Base-by-base conservation (phyloP, 2,113 vertebrate genomes). In the Hydropotes inermis region DNA sequence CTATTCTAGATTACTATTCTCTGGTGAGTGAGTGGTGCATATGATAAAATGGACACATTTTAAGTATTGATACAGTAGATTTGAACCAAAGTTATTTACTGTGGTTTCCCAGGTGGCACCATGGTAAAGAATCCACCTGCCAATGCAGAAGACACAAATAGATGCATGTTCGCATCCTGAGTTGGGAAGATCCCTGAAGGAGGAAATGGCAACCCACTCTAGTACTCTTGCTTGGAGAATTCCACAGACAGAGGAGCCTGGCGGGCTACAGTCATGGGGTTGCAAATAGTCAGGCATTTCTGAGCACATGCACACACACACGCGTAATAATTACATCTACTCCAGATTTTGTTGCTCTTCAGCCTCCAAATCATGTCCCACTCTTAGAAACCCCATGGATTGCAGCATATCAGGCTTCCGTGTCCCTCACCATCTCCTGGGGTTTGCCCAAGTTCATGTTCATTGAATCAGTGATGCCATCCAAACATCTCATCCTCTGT, bases 121-220 rank as follows among this genome's bases (percentile, higher is more conserved):
- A 23, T 76, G 36, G 23, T 43, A 76, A 76, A 76, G 70, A 43
- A 76, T 39, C 70, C 70, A 76, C 70, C 23, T 76, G 21, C 70
- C 36, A 43, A 25, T 27, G 70, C 23, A 43, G 39, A 39, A 76
- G 36, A 25, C 36, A 43, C 23, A 43, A 27, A 23, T 27, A 76
- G 23, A 27, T 0, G 1, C 36, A 14, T 25, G 36, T 76, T 43
- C 0, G 1, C 3, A 25, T 14, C 6, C 70, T 76, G 21, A 23
- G 36, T 27, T 43, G 70, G 39, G 17, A 76, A 76, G 70, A 76
- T 39, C 6, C 39, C 70, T 43, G 39, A 12, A 76, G 23, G 13
- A 76, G 70, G 23, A 76, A 76, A 43, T 76, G 70, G 36, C 11
- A 76, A 76, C 14, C 70, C 12, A 76, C 15, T 43, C 36, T 23